Evolutionary conservation across 2,888 invertebrate genomes (phyloP).

Genomic region (Pristionchus fissidentatus): DNA sequence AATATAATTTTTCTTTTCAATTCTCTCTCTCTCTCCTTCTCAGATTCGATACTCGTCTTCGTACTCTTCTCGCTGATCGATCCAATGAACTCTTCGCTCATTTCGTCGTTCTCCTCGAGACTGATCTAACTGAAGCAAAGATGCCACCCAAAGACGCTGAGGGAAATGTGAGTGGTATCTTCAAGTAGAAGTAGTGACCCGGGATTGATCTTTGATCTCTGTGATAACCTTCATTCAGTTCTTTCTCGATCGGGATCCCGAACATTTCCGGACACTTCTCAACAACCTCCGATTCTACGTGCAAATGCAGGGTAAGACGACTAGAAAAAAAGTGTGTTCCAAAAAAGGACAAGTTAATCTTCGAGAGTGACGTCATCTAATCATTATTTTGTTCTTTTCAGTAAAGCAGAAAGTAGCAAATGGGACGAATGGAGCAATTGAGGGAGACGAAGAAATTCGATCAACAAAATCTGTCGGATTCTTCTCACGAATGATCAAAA

Average conservation of each 20-base stretch:
- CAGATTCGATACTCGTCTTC: slow-evolving; percentile 48
- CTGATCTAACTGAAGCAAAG: slow-evolving; percentile 41
- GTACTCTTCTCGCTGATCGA: slow-evolving; percentile 45
- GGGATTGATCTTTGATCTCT: too few relatives aligned
- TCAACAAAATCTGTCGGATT: slow-evolving; percentile 42
- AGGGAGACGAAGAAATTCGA: slow-evolving; percentile 40
- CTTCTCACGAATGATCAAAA: slow-evolving; percentile 43
- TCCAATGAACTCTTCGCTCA: slow-evolving; percentile 48
- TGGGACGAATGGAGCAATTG: slow-evolving; percentile 42
- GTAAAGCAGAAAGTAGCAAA: slow-evolving; percentile 35
- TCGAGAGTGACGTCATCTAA: neutral
- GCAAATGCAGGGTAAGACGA: slow-evolving; percentile 40
- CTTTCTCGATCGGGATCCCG: slow-evolving; percentile 53
- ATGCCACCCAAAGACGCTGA: slow-evolving; percentile 39
- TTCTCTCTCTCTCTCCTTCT: neutral
- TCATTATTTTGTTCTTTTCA: slow-evolving; percentile 12
- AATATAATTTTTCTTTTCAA: neutral
- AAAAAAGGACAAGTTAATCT: neutral
- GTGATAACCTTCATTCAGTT: slow-evolving; percentile 40
- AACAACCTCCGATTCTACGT: slow-evolving; percentile 51
- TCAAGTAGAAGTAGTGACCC: neutral
- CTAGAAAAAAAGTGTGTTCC: neutral
- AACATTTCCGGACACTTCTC: slow-evolving; percentile 52
- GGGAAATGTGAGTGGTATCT: slow-evolving; percentile 37
- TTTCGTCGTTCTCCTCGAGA: slow-evolving; percentile 45